These are phyloP conservation scores for Monoplex corrugatus DNA, from an alignment of 2,888 invertebrate genomes.

Conservation along the genomic window DNA sequence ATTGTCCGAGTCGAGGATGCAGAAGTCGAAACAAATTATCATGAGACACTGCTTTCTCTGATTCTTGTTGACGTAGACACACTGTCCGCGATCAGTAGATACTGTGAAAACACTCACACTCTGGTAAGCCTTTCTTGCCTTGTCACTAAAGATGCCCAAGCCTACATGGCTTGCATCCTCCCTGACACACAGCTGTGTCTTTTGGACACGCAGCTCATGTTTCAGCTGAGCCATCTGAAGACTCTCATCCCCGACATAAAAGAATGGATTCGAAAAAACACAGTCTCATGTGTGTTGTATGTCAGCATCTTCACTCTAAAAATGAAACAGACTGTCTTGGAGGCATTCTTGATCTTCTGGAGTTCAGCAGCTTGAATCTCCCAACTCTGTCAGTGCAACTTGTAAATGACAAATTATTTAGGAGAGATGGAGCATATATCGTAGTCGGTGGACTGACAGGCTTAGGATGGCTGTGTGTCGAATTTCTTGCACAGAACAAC, in stretches of 20 bases:
- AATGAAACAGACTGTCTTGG: background rate
- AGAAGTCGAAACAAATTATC: background rate
- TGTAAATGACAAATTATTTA: constrained; percentile 53
- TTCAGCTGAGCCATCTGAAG: constrained; percentile 30
- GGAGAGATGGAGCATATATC: constrained; percentile 62
- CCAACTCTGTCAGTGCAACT: background rate
- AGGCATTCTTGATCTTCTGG: constrained; percentile 6
- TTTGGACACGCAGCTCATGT: constrained; percentile 38
- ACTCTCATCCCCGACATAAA: constrained; percentile 23
- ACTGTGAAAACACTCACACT: constrained; percentile 3
- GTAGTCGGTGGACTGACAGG: constrained; percentile 72
- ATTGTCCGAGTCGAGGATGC: background rate
- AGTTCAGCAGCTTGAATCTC: constrained; percentile 18
- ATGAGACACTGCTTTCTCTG: constrained; percentile 48
- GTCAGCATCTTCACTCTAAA: constrained; percentile 37
- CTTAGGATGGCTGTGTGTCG: constrained; percentile 69
- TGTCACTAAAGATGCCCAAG: background rate
- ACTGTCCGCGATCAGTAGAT: background rate
- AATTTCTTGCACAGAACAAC: constrained; percentile 60
- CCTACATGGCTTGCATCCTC: constrained; percentile 21
- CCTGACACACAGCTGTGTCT: constrained; percentile 43
- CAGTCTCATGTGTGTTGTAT: constrained; percentile 33
- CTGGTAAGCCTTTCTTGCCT: constrained; percentile 41
- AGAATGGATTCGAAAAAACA: constrained; percentile 45
- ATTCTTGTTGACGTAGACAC: constrained; percentile 46